Evolutionary conservation across 2,113 vertebrate genomes (phyloP), one percentile per base, ranked within the genome.

Genomic region (Sylvia atricapilla): DNA sequence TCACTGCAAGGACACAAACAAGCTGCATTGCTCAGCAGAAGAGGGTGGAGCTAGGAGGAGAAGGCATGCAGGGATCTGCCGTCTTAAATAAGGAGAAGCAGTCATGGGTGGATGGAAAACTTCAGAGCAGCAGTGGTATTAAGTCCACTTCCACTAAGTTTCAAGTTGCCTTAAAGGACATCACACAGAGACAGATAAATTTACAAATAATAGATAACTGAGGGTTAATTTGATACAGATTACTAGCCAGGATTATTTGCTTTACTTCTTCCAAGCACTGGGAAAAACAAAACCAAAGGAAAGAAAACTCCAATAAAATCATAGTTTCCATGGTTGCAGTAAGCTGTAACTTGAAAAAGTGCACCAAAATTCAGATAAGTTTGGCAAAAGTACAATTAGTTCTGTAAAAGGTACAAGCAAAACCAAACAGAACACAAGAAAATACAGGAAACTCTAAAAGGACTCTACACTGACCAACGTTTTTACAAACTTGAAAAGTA

Each of bases 121-220:
- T 39, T 50, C 0, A 6, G 24, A 64, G 60, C 15, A 68, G 35
- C 30, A 2, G 3, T 0, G 0, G 37, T 9, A 59, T 39, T 11
- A 63, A 53, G 19, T 11, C 15, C 58, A 58, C 22, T 64, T 66
- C 52, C 13, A 13, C 13, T 20, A 82, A 66, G 11, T 14, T 47
- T 41, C 18, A 82, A 72, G 28, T 28, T 78, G 22, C 23, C 31
- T 66, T 76, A 58, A 79, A 83, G 16, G 47, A 58, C 22, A 60
- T 13, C 15, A 76, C 0, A 6, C 6, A 41, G 0, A 72, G 13
- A 82, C 13, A 69, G 4, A 50, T 9, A 76, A 23, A 73, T 58
- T 43, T 58, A 69, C 23, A 92, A 73, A 16, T 46, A 90, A 58
- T 13, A 73, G 37, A 62, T 0, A 4, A 86, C 2, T 16, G 30